Evolutionary conservation across 2,113 vertebrate species (phyloP).

Genomic region (Sitta europaea): DNA sequence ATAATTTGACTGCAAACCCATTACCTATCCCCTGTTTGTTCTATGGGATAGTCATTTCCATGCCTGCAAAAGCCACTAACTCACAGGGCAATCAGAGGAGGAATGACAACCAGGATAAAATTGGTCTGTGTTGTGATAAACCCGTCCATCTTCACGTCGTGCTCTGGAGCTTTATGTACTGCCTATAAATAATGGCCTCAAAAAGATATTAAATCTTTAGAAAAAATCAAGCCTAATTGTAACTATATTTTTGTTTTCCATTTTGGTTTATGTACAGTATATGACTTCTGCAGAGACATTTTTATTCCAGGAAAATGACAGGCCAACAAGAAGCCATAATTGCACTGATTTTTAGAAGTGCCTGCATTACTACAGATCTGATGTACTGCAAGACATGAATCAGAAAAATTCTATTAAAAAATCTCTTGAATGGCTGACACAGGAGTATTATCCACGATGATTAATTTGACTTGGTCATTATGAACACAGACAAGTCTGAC

Average conservation of each 20-base stretch:
- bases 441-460: conserved; percentile 93
- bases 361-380: conserved; percentile 85
- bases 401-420: conserved; percentile 98
- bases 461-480: conserved; percentile 96
- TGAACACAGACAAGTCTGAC: conserved; percentile 90
- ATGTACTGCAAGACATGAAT: conserved; percentile 88
- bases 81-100: conserved; percentile 40
- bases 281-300: conserved; percentile 65
- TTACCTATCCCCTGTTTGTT: conserved; percentile 9
- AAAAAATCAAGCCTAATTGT: conserved; percentile 61
- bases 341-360: conserved; percentile 91
- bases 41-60: neutral
- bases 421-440: conserved; percentile 90
- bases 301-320: conserved; percentile 83
- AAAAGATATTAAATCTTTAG: conserved; percentile 13
- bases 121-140: neutral
- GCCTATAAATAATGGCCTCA: conserved; percentile 52
- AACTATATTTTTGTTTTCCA: conserved; percentile 64
- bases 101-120: conserved; percentile 16
- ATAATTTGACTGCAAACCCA: conserved; percentile 16
- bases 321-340: conserved; percentile 89
- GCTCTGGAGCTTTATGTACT: neutral
- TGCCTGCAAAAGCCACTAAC: conserved; percentile 15
- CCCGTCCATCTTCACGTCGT: neutral
- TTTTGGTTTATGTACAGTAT: conserved; percentile 55